Evolutionary conservation across 23 tunicate species (phyloP).

Genomic region (Oikopleura dioica): DNA sequence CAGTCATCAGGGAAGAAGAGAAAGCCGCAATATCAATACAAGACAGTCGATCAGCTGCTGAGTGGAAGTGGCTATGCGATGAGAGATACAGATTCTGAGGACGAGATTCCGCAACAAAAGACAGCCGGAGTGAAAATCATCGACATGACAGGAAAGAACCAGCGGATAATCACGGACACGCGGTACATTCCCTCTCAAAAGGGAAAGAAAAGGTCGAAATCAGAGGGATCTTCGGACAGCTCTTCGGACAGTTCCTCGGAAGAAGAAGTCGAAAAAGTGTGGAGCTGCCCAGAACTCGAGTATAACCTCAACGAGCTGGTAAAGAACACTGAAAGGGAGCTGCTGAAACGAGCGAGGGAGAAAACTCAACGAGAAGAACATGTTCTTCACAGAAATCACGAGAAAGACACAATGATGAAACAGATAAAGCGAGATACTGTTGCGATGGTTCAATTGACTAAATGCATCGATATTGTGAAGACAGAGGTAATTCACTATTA

Average conservation of each 20-base stretch:
- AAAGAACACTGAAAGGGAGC: not conserved
- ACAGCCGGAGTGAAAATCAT: constrained; percentile 72
- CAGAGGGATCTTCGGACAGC: not conserved
- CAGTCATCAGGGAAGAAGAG: too few relatives aligned
- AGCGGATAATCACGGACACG: constrained; percentile 23
- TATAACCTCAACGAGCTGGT: not conserved
- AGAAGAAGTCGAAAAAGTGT: not conserved
- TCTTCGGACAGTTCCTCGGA: not conserved
- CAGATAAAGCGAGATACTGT: too few relatives aligned
- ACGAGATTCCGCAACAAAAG: constrained; percentile 18
- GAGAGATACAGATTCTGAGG: not conserved
- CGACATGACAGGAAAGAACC: constrained; percentile 83
- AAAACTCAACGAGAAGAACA: not conserved
- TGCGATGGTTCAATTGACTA: too few relatives aligned
- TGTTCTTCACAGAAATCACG: too few relatives aligned
- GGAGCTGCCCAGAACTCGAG: constrained; percentile 1
- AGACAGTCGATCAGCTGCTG: constrained; percentile 58
- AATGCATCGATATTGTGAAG: too few relatives aligned
- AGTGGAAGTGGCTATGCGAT: constrained; percentile 23
- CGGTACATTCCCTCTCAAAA: not conserved
- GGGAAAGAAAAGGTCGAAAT: not conserved
- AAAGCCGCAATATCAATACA: constrained; percentile 62
- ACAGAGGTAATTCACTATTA: too few relatives aligned
- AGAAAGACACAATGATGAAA: too few relatives aligned
- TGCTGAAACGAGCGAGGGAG: not conserved